Conservation (phyloP, 1,140 invertebrate genomes). For the Phymastichus coffea region DNA sequence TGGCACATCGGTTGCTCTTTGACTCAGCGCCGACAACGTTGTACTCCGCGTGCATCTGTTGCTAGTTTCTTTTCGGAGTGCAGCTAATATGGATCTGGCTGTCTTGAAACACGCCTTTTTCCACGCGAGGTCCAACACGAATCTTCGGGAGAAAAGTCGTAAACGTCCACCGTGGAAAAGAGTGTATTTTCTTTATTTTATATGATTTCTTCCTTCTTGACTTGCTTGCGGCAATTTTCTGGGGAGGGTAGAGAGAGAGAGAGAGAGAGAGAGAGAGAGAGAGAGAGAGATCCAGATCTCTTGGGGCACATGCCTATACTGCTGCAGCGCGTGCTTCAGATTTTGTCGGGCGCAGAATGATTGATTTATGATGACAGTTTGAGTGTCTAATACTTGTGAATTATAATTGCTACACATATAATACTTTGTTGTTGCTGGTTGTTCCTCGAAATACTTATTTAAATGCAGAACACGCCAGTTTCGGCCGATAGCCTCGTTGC, state of each 20-base stretch:
- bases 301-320: background rate
- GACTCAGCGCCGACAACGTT: background rate
- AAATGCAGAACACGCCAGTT: too few relatives aligned
- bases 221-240: background rate
- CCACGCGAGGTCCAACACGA: background rate
- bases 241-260: background rate
- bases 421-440: too few relatives aligned
- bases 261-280: background rate
- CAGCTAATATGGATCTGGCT: conserved; percentile 1
- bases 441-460: too few relatives aligned
- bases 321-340: background rate
- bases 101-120: background rate
- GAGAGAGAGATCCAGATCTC: conserved; percentile 8
- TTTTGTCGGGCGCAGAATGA: conserved; percentile 5
- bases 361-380: conserved; percentile 11
- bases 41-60: background rate
- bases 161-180: conserved; percentile 1
- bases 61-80: background rate
- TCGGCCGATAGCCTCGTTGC: too few relatives aligned
- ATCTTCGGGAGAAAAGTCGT: background rate
- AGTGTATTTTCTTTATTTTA: background rate
- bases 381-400: background rate
- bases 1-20: background rate
- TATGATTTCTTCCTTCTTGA: too few relatives aligned
- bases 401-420: too few relatives aligned